Evolutionary conservation across 2,797 vertebrate genomes (phyloP), one percentile per base, ranked within the genome.

Genomic region (Sebastes itinus): DNA sequence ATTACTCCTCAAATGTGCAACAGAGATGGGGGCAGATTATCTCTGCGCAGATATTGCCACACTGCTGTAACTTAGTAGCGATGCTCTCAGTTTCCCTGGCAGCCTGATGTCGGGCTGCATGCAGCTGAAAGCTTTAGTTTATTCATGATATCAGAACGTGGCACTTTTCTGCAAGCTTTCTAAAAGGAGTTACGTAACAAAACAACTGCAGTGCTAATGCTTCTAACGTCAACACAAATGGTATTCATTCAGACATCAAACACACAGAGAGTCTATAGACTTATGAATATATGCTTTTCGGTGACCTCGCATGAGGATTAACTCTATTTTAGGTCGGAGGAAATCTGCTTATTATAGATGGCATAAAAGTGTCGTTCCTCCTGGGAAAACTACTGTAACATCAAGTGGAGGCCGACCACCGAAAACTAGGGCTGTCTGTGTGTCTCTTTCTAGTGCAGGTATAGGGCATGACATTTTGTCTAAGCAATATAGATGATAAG

Each of bases 1-100:
- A 94, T 95, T 92, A 94, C 89, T 93, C 75, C 75, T 92, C 76
- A 91, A 91, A 93, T 92, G 87, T 88, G 84, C 81, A 84, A 87
- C 79, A 16, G 84, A 89, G 87, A 91, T 90, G 80, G 46, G 84
- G 80, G 62, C 78, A 92, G 94, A 94, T 95, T 93, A 95, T 94
- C 85, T 86, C 23, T 8, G 61, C 2, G 49, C 86, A 80, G 80
- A 87, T 89, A 92, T 90, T 69, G 75, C 83, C 72, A 27, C 78
- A 23, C 71, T 52, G 58, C 81, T 87, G 75, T 85, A 87, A 92
- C 80, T 80, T 89, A 73, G 79, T 59, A 71, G 22, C 32, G 13
- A 62, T 61, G 80, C 81, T 87, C 88, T 90, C 87, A 54, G 75
- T 90, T 87, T 87, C 83, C 54, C 80, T 59, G 77, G 78, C 80